phyloP scores from a whole-genome alignment of 2,888 invertebrate genomes.

The Synanthedon vespiformis region DNA sequence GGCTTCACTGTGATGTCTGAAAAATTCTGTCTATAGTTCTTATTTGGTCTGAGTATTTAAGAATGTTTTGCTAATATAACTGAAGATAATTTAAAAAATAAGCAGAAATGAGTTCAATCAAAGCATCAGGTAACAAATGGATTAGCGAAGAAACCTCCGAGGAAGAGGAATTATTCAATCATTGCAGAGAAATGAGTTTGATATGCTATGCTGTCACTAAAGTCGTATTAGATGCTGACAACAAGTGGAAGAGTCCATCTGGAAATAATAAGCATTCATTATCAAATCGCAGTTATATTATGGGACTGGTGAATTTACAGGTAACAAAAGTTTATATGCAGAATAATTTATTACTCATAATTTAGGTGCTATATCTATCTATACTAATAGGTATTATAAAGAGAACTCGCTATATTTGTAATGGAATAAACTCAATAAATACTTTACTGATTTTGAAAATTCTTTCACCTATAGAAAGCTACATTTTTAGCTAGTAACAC shows the following conservation, averaged over 20 bases:
- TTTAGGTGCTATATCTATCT: too few species aligned
- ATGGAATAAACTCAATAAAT: too few species aligned
- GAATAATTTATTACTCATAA: too few species aligned
- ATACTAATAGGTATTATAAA: too few species aligned
- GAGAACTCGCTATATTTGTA: too few species aligned
- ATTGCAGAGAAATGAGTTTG: constrained; percentile 62
- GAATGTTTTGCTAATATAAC: too few species aligned
- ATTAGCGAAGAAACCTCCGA: constrained; percentile 66
- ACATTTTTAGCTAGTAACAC: too few species aligned
- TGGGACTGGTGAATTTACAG: constrained; percentile 66
- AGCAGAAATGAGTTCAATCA: constrained; percentile 31
- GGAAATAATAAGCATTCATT: constrained; percentile 34
- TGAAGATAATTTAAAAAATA: neutral
- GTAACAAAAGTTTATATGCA: constrained; percentile 18
- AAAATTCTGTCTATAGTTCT: too few species aligned
- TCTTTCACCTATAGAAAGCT: too few species aligned
- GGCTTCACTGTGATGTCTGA: too few species aligned
- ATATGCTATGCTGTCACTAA: constrained; percentile 58
- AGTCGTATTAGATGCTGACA: constrained; percentile 55
- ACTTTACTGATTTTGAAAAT: too few species aligned
- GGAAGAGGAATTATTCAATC: constrained; percentile 56
- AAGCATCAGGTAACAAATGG: constrained; percentile 58
- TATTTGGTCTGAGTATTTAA: too few species aligned
- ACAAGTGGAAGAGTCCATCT: constrained; percentile 53
- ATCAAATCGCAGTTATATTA: constrained; percentile 54